These are phyloP conservation scores for Neopelma chrysocephalum DNA, from an alignment of 2,797 vertebrate species.

Conservation along the genomic window DNA sequence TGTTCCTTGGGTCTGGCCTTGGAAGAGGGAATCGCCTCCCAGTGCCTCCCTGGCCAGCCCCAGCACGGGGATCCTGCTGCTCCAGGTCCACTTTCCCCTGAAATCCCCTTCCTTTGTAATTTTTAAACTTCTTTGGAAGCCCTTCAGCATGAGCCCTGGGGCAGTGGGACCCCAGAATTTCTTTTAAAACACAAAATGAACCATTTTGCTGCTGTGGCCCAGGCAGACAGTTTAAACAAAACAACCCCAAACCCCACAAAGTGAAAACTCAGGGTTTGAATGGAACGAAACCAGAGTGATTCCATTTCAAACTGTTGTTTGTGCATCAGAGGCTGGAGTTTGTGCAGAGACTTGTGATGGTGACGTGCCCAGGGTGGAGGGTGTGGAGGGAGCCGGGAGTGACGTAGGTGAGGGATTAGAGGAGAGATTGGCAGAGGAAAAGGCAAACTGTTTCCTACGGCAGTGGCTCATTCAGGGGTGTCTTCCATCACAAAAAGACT, in stretches of 20 bases:
- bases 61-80: rapidly evolving
- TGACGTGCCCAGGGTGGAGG: neutral
- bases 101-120: neutral
- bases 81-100: neutral
- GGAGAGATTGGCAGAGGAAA: neutral
- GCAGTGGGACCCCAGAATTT: neutral
- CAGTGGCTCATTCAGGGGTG: neutral
- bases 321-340: neutral
- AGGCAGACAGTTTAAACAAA: neutral
- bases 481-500: neutral
- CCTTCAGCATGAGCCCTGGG: rapidly evolving
- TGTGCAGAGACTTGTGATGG: neutral
- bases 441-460: rapidly evolving
- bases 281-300: neutral
- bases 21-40: neutral
- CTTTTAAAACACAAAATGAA: neutral
- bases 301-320: neutral
- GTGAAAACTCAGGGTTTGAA: neutral
- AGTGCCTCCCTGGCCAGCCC: neutral
- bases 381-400: neutral
- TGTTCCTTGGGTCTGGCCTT: neutral
- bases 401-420: neutral
- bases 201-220: neutral
- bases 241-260: rapidly evolving
- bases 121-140: neutral